Base-by-base conservation (phyloP, 2,113 vertebrate genomes). In the Hucho hucho region DNA sequence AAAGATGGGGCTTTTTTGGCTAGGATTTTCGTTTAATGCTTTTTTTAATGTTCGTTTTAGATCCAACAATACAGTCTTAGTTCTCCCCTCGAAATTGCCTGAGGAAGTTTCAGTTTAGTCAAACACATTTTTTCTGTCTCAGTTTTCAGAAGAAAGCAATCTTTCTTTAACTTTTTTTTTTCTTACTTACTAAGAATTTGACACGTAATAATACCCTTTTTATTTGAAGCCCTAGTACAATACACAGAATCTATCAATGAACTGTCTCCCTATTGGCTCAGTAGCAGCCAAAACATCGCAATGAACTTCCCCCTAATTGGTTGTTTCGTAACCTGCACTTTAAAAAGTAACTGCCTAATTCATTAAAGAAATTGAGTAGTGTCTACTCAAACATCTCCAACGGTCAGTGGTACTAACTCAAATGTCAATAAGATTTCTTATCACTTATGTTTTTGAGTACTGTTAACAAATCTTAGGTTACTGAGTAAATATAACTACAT, bases 31-130 rank as follows among this genome's bases (percentile, higher is more conserved):
- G 46, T 70, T 37, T 66, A 64, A 69, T 64, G 25, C 6, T 18
- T 64, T 24, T 32, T 26, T 73, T 67, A 4, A 3, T 61, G 68
- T 37, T 25, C 4, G 13, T 29, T 81, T 75, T 72, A 61, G 76
- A 49, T 74, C n/a, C 9, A 4, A 12, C 9, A 4, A 28, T 43
- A 18, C 58, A 14, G 22, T 26, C 2, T 11, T 26, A 72, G 70
- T 61, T 61, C 29, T 66, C 59, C 20, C 22, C 6, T 58, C 16
- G 11, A 70, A 47, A 25, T 20, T 73, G 58, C 29, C 65, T 63
- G 37, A 43, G 9, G 26, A 1, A 66, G 63, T 81, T 68, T 77
- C 11, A 4, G 32, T 81, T 75, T 72, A 59, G 76, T 70, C n/a
- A 7, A 6, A 7, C 6, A 4, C 9, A 26, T 43, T 16, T 14